Conservation (phyloP, 2,888 invertebrate species). For the Oeneis ivallda region DNA sequence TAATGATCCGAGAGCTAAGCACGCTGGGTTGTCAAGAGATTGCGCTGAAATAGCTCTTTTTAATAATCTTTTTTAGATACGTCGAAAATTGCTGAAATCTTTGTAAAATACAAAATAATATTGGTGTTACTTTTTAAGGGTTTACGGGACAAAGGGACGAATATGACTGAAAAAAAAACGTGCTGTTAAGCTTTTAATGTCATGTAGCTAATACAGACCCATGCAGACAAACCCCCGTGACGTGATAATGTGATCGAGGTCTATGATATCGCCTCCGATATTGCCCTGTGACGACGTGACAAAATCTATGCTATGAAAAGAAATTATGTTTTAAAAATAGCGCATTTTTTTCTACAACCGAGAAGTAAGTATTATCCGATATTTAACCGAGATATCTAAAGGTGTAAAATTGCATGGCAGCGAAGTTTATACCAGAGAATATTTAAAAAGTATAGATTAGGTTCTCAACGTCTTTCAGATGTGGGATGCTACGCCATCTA, state of each 20-base stretch:
- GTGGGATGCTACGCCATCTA: too few species aligned
- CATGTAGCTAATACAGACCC: conserved; percentile 1
- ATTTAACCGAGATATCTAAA: not conserved
- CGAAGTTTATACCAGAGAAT: not conserved
- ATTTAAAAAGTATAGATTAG: too few species aligned
- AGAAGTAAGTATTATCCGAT: not conserved
- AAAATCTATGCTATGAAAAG: not conserved
- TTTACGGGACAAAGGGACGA: not conserved
- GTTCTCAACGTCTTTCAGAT: too few species aligned
- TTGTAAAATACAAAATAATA: too few species aligned
- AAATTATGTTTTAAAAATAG: not conserved
- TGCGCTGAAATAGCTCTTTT: too few species aligned
- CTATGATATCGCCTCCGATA: conserved; percentile 1
- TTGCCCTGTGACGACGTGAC: conserved; percentile 10
- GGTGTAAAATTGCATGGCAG: conserved; percentile 6
- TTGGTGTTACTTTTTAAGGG: not conserved
- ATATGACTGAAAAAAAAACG: too few species aligned
- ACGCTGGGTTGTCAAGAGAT: too few species aligned
- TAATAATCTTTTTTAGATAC: too few species aligned
- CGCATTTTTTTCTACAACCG: not conserved
- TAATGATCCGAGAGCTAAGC: too few species aligned
- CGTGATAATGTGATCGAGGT: not conserved
- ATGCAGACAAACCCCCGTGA: not conserved
- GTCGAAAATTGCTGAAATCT: too few species aligned
- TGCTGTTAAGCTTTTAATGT: not conserved